These are phyloP conservation scores for Theretra japonica DNA, from an alignment of 2,888 invertebrate genomes.

Conservation along the genomic window DNA sequence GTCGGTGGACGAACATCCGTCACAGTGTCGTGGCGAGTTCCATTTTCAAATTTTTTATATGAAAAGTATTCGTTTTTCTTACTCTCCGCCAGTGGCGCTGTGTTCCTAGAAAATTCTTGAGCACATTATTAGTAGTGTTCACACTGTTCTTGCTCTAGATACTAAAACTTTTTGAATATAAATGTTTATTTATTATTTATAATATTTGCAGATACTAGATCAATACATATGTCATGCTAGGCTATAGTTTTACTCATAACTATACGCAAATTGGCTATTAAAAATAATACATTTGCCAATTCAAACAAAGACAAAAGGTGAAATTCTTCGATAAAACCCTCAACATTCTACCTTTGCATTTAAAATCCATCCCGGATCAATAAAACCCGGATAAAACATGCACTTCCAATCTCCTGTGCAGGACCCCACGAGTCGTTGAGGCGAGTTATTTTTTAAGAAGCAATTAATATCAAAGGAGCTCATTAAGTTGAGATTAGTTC, in stretches of 20 bases:
- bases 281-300: too few species aligned
- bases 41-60: background rate
- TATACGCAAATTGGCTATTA: too few species aligned
- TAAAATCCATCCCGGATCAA: background rate
- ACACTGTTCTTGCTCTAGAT: too few species aligned
- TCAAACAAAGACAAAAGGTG: too few species aligned
- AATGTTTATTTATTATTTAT: too few species aligned
- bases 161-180: too few species aligned
- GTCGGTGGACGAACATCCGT: background rate
- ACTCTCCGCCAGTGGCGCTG: background rate
- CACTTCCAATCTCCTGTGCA: slow-evolving; percentile 1
- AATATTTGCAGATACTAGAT: too few species aligned
- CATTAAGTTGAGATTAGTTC: slow-evolving; percentile 27
- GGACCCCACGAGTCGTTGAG: background rate
- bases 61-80: background rate
- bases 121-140: background rate
- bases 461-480: slow-evolving; percentile 26
- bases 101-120: background rate
- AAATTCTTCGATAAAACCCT: background rate
- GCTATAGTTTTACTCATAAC: too few species aligned
- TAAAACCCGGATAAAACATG: background rate
- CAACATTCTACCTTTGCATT: background rate
- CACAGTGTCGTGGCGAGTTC: background rate
- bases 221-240: too few species aligned
- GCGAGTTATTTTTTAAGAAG: slow-evolving; percentile 15